These are phyloP conservation scores for Aselliscus stoliczkanus DNA, from an alignment of 2,797 vertebrate species.

Conservation along the genomic window DNA sequence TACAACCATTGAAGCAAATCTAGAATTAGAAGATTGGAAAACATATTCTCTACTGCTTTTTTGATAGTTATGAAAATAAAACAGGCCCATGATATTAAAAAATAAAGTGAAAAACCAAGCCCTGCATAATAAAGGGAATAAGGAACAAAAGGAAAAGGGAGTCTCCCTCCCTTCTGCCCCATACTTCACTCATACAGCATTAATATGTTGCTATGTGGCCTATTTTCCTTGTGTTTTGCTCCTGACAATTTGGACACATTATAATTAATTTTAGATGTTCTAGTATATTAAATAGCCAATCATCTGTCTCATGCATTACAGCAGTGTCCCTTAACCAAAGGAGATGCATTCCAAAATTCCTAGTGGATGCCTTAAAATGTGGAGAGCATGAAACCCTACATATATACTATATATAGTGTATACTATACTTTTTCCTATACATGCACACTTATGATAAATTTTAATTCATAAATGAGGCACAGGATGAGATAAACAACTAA, in stretches of 20 bases:
- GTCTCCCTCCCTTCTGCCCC: neutral
- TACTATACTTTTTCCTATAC: neutral
- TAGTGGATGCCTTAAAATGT: neutral
- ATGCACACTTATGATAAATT: neutral
- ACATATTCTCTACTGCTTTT: neutral
- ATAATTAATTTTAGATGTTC: neutral
- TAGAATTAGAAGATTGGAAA: neutral
- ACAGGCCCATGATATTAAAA: neutral
- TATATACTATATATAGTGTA: too few relatives aligned
- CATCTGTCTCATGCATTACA: neutral
- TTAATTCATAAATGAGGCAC: neutral
- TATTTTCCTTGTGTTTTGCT: neutral
- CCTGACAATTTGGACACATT: neutral
- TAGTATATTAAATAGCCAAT: neutral
- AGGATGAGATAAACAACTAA: too few relatives aligned
- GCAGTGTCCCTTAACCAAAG: too few relatives aligned
- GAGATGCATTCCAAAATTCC: neutral
- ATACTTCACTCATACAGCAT: neutral
- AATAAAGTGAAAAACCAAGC: neutral
- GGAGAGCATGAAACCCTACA: neutral
- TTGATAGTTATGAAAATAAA: neutral
- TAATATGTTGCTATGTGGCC: neutral
- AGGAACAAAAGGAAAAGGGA: neutral
- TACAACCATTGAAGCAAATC: neutral
- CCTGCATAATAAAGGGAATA: neutral